Conservation (phyloP, 92 coral and sea anemone species). For the Epizoanthus fatuus region DNA sequence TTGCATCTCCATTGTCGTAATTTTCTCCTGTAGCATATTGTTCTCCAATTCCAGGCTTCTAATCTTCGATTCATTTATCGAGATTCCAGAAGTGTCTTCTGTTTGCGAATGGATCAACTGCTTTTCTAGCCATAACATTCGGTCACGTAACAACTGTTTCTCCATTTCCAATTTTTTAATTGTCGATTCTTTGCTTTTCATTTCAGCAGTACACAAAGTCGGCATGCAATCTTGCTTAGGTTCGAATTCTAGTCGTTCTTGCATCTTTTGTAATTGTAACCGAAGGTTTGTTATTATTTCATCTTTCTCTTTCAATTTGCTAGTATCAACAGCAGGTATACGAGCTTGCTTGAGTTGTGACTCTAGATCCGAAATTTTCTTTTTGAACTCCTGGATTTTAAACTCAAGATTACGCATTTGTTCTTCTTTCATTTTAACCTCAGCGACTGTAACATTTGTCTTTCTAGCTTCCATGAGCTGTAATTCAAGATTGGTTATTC, state of each 20-base stretch:
- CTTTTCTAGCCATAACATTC: background rate
- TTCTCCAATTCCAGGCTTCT: constrained; percentile 19
- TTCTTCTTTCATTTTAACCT: constrained; percentile 20
- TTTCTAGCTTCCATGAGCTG: constrained; percentile 7
- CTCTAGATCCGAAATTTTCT: constrained; percentile 5
- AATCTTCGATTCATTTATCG: background rate
- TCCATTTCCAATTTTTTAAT: background rate
- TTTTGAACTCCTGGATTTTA: constrained; percentile 1
- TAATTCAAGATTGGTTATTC: constrained; percentile 14
- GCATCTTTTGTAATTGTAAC: constrained; percentile 1
- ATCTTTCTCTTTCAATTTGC: background rate
- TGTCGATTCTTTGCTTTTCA: background rate
- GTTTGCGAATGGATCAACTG: background rate
- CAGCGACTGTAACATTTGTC: background rate
- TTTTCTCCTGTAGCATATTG: constrained; percentile 24
- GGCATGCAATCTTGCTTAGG: background rate
- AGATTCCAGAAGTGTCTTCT: background rate
- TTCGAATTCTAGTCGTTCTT: constrained; percentile 15
- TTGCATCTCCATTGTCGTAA: constrained; percentile 14
- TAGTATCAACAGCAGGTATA: background rate
- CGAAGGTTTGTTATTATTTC: background rate
- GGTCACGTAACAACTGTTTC: background rate
- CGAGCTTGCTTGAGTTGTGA: background rate
- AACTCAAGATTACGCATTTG: constrained; percentile 27
- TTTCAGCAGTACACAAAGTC: background rate